Percentiles rank a stretch among this genome's conserved stretches.
phyloP scores from a whole-genome alignment of 2,113 vertebrate species.

The Piprites chloris region DNA sequence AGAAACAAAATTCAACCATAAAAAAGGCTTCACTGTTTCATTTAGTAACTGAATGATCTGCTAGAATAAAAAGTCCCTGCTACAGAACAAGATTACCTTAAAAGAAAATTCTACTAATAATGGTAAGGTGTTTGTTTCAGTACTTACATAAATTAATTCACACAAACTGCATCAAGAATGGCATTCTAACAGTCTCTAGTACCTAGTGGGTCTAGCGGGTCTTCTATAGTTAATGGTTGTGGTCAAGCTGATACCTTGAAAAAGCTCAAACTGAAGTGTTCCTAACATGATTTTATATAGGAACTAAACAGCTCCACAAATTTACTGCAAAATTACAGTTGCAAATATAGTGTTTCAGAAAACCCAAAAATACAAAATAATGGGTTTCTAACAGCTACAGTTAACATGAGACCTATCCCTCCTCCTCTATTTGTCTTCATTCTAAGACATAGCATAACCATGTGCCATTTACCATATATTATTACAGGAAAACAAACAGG shows the following conservation, averaged over 20 bases:
- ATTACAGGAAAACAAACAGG: background rate
- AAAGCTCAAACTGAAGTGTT: background rate
- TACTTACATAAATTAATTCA: background rate
- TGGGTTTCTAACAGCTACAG: background rate
- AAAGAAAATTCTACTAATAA: background rate
- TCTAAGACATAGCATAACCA: background rate
- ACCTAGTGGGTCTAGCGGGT: background rate
- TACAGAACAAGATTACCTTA: background rate
- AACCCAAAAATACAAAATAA: background rate
- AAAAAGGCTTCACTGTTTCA: background rate
- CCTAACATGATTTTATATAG: background rate
- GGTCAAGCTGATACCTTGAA: background rate
- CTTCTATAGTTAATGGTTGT: background rate
- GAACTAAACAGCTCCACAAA: background rate
- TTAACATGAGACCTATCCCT: background rate
- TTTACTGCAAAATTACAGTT: background rate
- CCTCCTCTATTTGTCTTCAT: background rate
- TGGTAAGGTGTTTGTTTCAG: background rate
- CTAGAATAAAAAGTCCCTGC: background rate
- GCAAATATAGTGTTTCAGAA: background rate
- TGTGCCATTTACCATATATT: accelerated
- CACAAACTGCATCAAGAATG: background rate
- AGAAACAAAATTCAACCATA: background rate
- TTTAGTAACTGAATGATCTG: background rate
- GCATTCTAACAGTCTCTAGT: background rate